Percentiles rank a stretch among this genome's conserved stretches.
Conservation (phyloP, 2,797 vertebrate genomes). For the Cryptoprocta ferox region DNA sequence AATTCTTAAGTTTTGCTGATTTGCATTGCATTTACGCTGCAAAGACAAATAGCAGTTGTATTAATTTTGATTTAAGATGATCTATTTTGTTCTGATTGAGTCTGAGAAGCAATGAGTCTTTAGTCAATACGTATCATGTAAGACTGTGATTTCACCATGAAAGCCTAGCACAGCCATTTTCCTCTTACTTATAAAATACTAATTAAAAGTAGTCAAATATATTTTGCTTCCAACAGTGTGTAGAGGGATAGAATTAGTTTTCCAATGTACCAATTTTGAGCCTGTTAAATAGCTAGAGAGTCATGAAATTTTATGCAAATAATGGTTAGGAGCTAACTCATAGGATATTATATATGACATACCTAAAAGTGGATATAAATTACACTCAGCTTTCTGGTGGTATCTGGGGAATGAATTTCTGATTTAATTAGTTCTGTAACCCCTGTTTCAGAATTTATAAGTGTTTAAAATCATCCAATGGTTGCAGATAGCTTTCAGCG, state of each 20-base stretch:
- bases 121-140: background rate
- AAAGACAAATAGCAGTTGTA: background rate
- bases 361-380: background rate
- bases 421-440: background rate
- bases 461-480: background rate
- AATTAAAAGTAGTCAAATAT: constrained; percentile 15
- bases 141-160: background rate
- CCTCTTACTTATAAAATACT: background rate
- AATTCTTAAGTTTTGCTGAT: background rate
- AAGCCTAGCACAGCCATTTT: background rate
- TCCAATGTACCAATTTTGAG: background rate
- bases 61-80: background rate
- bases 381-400: background rate
- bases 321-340: background rate
- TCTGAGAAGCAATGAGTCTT: background rate
- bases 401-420: background rate
- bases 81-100: background rate
- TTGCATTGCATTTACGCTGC: background rate
- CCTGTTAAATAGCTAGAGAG: background rate
- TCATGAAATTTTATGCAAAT: constrained; percentile 34
- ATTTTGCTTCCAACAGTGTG: background rate
- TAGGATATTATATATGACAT: constrained; percentile 5
- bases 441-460: background rate
- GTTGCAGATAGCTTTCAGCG: background rate
- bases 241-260: background rate